Base-by-base conservation (phyloP, 2,113 vertebrate species). In the Cynopterus brachyotis region DNA sequence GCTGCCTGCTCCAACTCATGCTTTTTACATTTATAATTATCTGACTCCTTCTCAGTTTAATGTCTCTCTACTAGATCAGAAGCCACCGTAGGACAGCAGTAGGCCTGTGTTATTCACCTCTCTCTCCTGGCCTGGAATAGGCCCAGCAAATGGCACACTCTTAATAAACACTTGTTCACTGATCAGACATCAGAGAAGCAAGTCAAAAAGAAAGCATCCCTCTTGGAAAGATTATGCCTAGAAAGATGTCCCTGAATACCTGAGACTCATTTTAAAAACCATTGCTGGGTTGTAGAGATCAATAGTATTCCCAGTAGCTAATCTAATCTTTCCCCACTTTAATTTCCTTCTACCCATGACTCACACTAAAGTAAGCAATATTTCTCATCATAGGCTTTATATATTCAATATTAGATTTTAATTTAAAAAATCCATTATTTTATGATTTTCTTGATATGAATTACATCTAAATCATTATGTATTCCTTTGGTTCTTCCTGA, bases 391-490 rank as follows among this genome's bases (percentile, higher is more conserved):
- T 1, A 73, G 62, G 19, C 53, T 73, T 72, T 47, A 64, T 3
- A 55, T 47, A 80, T 16, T 82, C 53, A 70, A 32, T 32, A 60
- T 15, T 75, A 67, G 3, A 30, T 67, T 95, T 83, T 91, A 47
- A 83, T 55, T 2, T 12, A 75, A 62, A 55, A 90, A 30, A 37
- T 32, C 20, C 6, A 22, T 66, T 72, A 92, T 72, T 92, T 94
- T 35, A 26, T 70, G n/a, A 32, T 64, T 89, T 91, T 66, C 70
- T 72, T 92, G 83, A 94, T 66, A 92, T 37, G 40, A 95, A 20
- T n/a, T 22, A 85, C 24, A 70, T 85, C 89, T 82, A 90, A 91
- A 69, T 3, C 79, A 73, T 37, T 83, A 75, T 57, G 45, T 53
- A 28, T 45, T 75, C 55, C 35, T 97, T 93, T 72, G 76, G 69